These are phyloP conservation scores for Stenurella melanura DNA, from an alignment of 2,888 invertebrate species.

Conservation along the genomic window DNA sequence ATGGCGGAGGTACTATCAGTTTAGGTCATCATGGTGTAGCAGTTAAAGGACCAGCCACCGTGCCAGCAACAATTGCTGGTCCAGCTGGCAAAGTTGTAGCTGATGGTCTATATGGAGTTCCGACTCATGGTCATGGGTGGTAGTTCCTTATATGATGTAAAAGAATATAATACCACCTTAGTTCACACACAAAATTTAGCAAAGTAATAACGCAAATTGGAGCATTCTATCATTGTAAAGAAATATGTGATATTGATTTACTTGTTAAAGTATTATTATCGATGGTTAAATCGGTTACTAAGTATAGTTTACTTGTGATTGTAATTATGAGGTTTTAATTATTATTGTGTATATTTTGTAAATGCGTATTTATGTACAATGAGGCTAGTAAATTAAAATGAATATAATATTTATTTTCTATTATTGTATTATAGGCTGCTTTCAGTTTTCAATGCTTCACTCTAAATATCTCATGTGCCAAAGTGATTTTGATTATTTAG, in stretches of 20 bases:
- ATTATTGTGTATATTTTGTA: neutral
- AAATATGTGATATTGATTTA: neutral
- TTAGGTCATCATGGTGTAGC: constrained; percentile 57
- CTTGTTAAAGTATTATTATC: neutral
- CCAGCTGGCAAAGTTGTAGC: constrained; percentile 66
- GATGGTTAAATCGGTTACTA: neutral
- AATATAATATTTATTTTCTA: neutral
- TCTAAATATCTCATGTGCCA: too few relatives aligned
- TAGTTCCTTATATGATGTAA: neutral
- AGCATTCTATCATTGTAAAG: neutral
- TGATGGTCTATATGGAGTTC: constrained; percentile 69
- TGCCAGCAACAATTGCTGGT: constrained; percentile 64
- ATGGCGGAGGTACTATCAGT: constrained; percentile 56
- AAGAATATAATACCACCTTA: neutral
- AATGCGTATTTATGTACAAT: neutral
- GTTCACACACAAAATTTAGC: neutral
- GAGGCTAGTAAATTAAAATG: neutral
- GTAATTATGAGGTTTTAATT: too few relatives aligned
- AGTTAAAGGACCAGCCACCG: constrained; percentile 62
- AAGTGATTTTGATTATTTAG: too few relatives aligned
- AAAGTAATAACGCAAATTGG: too few relatives aligned
- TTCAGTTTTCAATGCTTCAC: too few relatives aligned
- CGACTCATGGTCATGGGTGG: constrained; percentile 62
- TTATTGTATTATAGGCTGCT: too few relatives aligned
- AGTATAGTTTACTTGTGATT: neutral